Evolutionary conservation across 1,140 invertebrate genomes (phyloP), one percentile per base, ranked within the genome.

Genomic region (Aphelinus atriplicis): DNA sequence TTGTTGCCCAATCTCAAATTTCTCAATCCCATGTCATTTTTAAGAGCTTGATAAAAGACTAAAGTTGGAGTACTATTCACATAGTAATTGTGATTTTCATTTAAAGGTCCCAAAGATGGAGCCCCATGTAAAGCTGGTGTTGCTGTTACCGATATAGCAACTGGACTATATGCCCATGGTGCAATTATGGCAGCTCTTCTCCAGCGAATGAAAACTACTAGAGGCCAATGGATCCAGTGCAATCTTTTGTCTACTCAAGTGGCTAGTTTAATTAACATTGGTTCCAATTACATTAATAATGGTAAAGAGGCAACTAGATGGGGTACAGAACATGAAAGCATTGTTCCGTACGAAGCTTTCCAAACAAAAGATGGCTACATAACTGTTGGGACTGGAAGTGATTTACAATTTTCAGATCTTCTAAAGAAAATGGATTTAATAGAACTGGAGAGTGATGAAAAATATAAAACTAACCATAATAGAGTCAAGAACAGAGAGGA

Each of bases 331-430:
- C 97, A 99, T 87, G 94, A 94, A 67, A 98, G 95, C 83, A 94
- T 99, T 78, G 97, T 99, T 0, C 97, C 97, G 0, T 99, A 99
- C 83, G 93, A 98, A 90, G 90, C 92, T 48, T 97, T 97, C 82
- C 86, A 89, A 81, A 96, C 95, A 0, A 91, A 90, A 82, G 92
- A 96, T 88, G 94, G 95, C 9, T 94, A 94, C 82, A 90, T 97
- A 42, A 95, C 96, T 1, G 88, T 98, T 45, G 96, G 96, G 3
- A 91, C 94, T 61, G 96, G 95, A 0, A 95, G 93, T 51, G 91
- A 96, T 87, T 80, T 86, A 1, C 95, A 97, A 83, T 98, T 96
- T 86, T 76, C 82, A 60, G 90, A 91, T 67, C 88, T 96, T 6
- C 93, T 94, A 81, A 84, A 90, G 78, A 85, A 88, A 69, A 87